These are phyloP conservation scores for Naso thynnoides DNA, from an alignment of 2,797 vertebrate species.

Conservation along the genomic window DNA sequence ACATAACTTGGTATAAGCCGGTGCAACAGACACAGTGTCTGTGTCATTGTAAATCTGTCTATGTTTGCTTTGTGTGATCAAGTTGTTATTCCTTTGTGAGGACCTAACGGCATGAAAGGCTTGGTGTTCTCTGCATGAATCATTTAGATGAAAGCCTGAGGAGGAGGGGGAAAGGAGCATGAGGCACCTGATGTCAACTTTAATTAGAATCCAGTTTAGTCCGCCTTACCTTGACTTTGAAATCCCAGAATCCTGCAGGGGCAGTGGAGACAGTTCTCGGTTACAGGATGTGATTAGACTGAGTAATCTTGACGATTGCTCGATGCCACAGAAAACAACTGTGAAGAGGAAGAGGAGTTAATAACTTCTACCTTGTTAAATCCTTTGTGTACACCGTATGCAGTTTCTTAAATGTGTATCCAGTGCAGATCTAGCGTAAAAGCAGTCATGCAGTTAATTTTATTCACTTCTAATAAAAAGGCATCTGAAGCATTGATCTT, in stretches of 20 bases:
- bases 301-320: conserved; percentile 61
- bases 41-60: conserved; percentile 78
- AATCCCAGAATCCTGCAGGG: conserved; percentile 81
- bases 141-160: conserved; percentile 84
- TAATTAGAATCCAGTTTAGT: conserved; percentile 86
- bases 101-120: conserved; percentile 79
- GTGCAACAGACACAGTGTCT: conserved; percentile 66
- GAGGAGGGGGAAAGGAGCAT: conserved; percentile 63
- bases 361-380: conserved; percentile 39
- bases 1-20: conserved; percentile 71
- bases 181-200: conserved; percentile 85
- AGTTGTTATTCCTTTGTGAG: conserved; percentile 80
- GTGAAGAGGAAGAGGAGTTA: conserved; percentile 20
- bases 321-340: conserved; percentile 58
- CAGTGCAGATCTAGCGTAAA: background rate
- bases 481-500: conserved; percentile 34
- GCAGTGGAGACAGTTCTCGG: conserved; percentile 72
- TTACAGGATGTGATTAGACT: conserved; percentile 80
- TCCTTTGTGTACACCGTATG: background rate
- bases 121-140: conserved; percentile 83
- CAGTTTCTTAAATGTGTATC: too few relatives aligned
- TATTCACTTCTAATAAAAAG: conserved; percentile 20
- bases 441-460: conserved; percentile 15
- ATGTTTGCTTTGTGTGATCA: conserved; percentile 78
- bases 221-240: conserved; percentile 83